These are phyloP conservation scores for Lepus timidus DNA, from an alignment of 2,113 vertebrate species.

Conservation along the genomic window DNA sequence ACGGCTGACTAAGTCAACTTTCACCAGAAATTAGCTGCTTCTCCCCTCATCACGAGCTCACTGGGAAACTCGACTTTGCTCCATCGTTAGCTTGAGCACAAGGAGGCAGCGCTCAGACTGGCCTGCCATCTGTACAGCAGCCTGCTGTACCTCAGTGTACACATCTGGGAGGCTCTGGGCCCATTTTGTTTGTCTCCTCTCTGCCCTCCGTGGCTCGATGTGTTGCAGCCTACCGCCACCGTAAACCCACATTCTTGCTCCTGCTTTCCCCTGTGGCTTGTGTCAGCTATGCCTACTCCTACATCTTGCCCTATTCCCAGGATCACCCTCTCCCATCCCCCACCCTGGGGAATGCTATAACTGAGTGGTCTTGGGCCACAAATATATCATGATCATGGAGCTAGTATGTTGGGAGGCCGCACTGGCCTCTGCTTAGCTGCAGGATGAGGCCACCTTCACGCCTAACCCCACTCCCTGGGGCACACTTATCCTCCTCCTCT, in stretches of 20 bases:
- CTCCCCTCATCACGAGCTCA: constrained; percentile 47
- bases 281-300: background rate
- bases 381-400: background rate
- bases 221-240: background rate
- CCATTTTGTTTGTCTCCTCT: background rate
- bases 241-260: background rate
- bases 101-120: background rate
- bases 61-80: constrained; percentile 53
- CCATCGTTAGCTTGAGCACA: background rate
- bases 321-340: background rate
- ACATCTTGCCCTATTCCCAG: background rate
- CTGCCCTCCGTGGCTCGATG: background rate
- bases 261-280: background rate
- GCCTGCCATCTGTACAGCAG: background rate
- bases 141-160: background rate
- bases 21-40: constrained; percentile 77
- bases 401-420: background rate
- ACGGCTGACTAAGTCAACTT: constrained; percentile 79
- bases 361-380: background rate
- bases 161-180: background rate
- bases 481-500: background rate
- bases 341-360: background rate
- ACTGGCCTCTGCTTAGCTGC: background rate
- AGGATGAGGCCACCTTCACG: background rate
- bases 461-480: background rate